Evolutionary conservation across 2,113 vertebrate genomes (phyloP), one percentile per base, ranked within the genome.

Genomic region (Pipra filicauda): DNA sequence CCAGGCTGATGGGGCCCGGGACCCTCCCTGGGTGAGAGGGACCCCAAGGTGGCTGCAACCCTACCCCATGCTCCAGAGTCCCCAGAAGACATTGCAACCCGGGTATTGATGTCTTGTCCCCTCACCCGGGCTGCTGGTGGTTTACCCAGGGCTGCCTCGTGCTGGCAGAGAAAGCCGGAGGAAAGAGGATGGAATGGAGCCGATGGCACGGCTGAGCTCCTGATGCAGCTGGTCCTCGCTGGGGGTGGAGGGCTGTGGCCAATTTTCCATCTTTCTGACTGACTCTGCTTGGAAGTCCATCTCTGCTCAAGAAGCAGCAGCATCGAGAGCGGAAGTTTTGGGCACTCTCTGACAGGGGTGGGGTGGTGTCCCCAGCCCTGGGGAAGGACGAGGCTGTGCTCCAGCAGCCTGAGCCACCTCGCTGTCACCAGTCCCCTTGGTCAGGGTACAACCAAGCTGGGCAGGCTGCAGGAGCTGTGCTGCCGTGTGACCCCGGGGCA

Each of bases 401-500:
- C 14, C 10, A 65, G 61, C 57, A 82, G 61, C 43, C 28, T 8
- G 39, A 51, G 76, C 22, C 9, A 5, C 49, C 31, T 61, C 2
- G 0, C 41, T 73, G 57, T 13, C 75, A 52, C 49, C 33, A 12
- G 20, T 37, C 12, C 33, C 46, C 30, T 52, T 0, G 0, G 14
- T 11, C 4, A 3, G 66, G 75, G 12, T 43, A 18, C 61, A 27
- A 23, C 20, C 64, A 31, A 2, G 22, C n/a, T 41, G 17, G 37
- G 52, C 27, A 39, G 49, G 39, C 41, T 33, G 43, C 54, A 30
- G 58, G 46, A 79, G 59, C 18, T 1, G 0, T 2, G 0, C 18
- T 24, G 37, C 43, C 5, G 0, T 1, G 13, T 2, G 16, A 51
- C 26, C 35, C 0, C 1, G 12, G n/a, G 72, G 48, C 33, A 19